Conservation (phyloP, 2,888 invertebrate species). For the Ommatoiulus sabulosus region DNA sequence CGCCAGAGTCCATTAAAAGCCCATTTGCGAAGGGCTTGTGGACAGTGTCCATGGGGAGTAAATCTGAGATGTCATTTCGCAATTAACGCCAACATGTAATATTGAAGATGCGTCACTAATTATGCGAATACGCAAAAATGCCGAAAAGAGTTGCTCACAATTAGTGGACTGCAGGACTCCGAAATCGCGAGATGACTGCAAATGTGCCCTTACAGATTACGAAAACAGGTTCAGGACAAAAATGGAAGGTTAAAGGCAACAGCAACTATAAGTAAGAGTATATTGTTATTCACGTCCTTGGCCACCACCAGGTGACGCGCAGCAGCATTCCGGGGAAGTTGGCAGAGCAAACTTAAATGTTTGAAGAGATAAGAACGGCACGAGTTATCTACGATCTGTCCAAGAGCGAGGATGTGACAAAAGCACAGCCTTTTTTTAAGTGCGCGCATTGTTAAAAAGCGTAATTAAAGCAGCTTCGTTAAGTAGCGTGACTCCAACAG, state of each 20-base stretch:
- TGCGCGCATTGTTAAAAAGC: neutral
- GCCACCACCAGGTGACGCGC: neutral
- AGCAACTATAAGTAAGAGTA: too few relatives aligned
- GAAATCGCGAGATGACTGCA: constrained; percentile 19
- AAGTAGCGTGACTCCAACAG: constrained; percentile 46
- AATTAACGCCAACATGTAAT: constrained; percentile 14
- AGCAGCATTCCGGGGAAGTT: neutral
- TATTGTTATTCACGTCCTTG: neutral
- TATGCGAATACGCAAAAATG: neutral
- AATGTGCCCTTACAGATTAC: neutral
- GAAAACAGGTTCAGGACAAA: too few relatives aligned
- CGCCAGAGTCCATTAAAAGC: neutral
- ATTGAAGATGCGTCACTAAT: neutral
- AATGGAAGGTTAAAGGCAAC: too few relatives aligned
- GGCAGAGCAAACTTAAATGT: neutral
- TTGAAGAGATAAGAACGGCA: constrained; percentile 6
- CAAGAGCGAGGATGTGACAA: constrained; percentile 19
- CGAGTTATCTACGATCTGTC: constrained; percentile 35
- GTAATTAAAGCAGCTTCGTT: constrained; percentile 38
- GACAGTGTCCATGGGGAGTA: neutral
- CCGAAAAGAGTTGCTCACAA: constrained; percentile 3
- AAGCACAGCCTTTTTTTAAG: constrained; percentile 1
- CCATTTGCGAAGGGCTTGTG: neutral
- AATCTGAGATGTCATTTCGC: constrained; percentile 36
- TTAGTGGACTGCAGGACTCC: neutral